Base-by-base conservation (phyloP, 1,140 invertebrate species). In the Drosophila novamexicana region DNA sequence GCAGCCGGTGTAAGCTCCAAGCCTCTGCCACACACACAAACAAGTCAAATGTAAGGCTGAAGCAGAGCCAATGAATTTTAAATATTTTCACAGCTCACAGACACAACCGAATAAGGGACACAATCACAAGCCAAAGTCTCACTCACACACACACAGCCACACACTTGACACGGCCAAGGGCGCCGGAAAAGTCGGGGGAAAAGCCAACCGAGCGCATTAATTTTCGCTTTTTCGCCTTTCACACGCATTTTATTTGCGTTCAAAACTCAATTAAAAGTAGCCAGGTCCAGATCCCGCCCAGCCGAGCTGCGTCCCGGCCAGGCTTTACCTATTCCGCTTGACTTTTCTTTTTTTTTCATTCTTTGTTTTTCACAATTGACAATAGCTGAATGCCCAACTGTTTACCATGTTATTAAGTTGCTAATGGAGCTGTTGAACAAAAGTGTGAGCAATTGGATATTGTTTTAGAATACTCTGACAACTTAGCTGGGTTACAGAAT, bases 201-300 rank as follows among this genome's bases (percentile, higher is more conserved):
- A 71, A 65, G 37, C 58, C 66, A 75, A 64, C 72, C 37, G 45
- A 74, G 65, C 77, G 81, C 77, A 85, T 80, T 84, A 74, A 85
- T 84, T 84, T 85, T 71, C 62, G 68, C 76, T 61, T 65, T 70
- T 65, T 65, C 62, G 65, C 50, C 62, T 61, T 63, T 69, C 76
- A 70, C 75, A 81, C 74, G 75, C 74, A 68, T 75, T 75, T 75
- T 69, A 75, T 75, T 75, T 71, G 73, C 59, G 47, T 70, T 83
- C 64, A 79, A 84, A 84, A 84, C 77, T 77, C 81, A 84, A 84
- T 85, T 84, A 84, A 84, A 84, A 84, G 73, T 77, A 49, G 59
- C 66, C 79, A 67, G 68, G 65, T 64, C 52, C 71, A 53, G 22
- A 22, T 53, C 32, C 34, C 34, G 8, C 34, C 32, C 52, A 72